Base-by-base conservation (phyloP, 1,140 invertebrate genomes). In the Psix sp. region DNA sequence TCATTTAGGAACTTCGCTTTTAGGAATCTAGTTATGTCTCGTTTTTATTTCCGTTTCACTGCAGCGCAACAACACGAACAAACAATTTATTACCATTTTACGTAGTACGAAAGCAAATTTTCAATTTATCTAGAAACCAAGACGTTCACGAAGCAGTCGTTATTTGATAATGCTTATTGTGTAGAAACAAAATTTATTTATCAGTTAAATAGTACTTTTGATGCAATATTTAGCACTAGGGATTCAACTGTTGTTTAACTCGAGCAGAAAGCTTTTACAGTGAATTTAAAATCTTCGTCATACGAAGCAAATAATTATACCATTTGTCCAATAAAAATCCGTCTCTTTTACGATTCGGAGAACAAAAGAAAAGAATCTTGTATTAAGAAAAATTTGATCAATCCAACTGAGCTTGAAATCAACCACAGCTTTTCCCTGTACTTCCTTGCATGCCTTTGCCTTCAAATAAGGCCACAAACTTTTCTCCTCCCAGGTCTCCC, bases 401-500 rank as follows among this genome's bases (percentile, higher is more conserved):
- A n/a, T n/a, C n/a, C n/a, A n/a, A n/a, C n/a, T n/a, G n/a, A n/a
- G n/a, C n/a, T n/a, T n/a, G n/a, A n/a, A n/a, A n/a, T n/a, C n/a
- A n/a, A n/a, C n/a, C n/a, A n/a, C n/a, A 70, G 51, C 39, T 67
- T 67, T 60, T 43, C 16, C 11, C 18, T 14, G n/a, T 33, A 54
- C 35, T 68, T 52, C 68, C 56, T 67, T 52, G 45, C 38, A 65
- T 52, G 39, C 56, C 60, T 60, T 65, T 38, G 29, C 29, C 40
- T 48, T 51, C 38, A 67, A 46, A 17, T 59, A 59, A 40, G 40
- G 21, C 43, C 60, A 5, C 40, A 11, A 40, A 35, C 1, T 14
- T 59, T 38, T 57, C 17, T 59, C 18, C 16, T 56, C 48, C 48
- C 40, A 14, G 45, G 26, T 67, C 40, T 48, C 63, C 59, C 59